Conservation (phyloP, 2,888 invertebrate species). For the Hypena proboscidalis region DNA sequence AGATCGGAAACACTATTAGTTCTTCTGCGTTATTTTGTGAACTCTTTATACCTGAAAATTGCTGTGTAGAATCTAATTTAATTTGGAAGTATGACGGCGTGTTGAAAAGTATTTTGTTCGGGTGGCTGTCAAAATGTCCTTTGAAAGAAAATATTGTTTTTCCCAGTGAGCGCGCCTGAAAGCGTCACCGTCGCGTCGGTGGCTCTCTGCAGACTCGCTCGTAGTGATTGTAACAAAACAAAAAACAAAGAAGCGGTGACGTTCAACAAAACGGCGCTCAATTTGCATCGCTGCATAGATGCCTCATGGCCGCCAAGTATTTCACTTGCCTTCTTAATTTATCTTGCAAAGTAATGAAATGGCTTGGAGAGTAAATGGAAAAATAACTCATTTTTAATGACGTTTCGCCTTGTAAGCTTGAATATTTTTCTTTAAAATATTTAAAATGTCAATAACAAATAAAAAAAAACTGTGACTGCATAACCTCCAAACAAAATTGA, state of each 20-base stretch:
- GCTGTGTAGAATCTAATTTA: too few species aligned
- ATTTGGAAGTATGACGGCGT: conserved; percentile 5
- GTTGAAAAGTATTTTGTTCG: conserved; percentile 3
- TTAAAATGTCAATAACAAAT: too few species aligned
- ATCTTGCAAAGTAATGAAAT: not conserved
- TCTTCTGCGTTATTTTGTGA: too few species aligned
- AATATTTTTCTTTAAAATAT: too few species aligned
- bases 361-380: not conserved
- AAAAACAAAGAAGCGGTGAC: conserved; percentile 30
- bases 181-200: conserved; percentile 7
- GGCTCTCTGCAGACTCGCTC: conserved; percentile 14
- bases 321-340: not conserved
- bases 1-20: too few species aligned
- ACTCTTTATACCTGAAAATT: too few species aligned
- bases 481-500: conserved; percentile 30
- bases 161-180: conserved; percentile 24
- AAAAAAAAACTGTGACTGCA: not conserved
- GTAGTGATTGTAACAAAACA: conserved; percentile 28
- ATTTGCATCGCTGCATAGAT: conserved; percentile 21
- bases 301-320: conserved; percentile 12
- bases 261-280: conserved; percentile 23
- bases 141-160: conserved; percentile 26
- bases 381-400: conserved; percentile 1
- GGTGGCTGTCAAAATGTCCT: conserved; percentile 34
- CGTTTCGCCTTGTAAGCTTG: not conserved